Evolutionary conservation across 2,888 invertebrate genomes (phyloP).

Genomic region (Leptinotarsa tumamoca): DNA sequence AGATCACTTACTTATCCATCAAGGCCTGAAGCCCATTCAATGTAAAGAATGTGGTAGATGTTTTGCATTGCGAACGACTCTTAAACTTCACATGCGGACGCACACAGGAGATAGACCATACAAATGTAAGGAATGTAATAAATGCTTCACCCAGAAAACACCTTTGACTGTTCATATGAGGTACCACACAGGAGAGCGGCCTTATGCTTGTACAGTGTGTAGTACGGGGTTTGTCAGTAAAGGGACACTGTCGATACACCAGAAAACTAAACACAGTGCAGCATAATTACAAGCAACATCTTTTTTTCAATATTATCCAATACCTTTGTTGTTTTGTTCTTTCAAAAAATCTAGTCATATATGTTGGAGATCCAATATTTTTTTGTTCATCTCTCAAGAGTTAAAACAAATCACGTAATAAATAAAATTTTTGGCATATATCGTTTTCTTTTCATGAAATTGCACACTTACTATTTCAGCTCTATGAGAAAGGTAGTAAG

Average conservation of each 20-base stretch:
- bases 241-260: slow-evolving; percentile 54
- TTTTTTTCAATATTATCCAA: not conserved
- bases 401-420: too few relatives aligned
- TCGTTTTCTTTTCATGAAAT: too few relatives aligned
- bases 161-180: slow-evolving; percentile 56
- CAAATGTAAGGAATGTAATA: slow-evolving; percentile 57
- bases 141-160: slow-evolving; percentile 59
- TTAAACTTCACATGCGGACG: slow-evolving; percentile 62
- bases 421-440: too few relatives aligned
- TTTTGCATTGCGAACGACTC: slow-evolving; percentile 62
- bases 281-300: slow-evolving; percentile 1
- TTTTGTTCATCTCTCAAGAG: too few relatives aligned
- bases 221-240: slow-evolving; percentile 57
- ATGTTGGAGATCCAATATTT: not conserved
- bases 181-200: slow-evolving; percentile 58
- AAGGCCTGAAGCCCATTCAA: slow-evolving; percentile 55
- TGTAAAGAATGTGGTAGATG: slow-evolving; percentile 64
- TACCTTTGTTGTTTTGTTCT: not conserved
- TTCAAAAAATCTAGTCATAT: slow-evolving; percentile 8
- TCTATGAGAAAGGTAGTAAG: too few relatives aligned
- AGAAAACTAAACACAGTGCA: slow-evolving; percentile 52
- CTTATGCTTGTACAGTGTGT: slow-evolving; percentile 57
- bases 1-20: slow-evolving; percentile 65
- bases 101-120: slow-evolving; percentile 64
- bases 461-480: too few relatives aligned